Evolutionary conservation across 2,113 vertebrate genomes (phyloP), one percentile per base, ranked within the genome.

Genomic region (Muscicapa adusta): DNA sequence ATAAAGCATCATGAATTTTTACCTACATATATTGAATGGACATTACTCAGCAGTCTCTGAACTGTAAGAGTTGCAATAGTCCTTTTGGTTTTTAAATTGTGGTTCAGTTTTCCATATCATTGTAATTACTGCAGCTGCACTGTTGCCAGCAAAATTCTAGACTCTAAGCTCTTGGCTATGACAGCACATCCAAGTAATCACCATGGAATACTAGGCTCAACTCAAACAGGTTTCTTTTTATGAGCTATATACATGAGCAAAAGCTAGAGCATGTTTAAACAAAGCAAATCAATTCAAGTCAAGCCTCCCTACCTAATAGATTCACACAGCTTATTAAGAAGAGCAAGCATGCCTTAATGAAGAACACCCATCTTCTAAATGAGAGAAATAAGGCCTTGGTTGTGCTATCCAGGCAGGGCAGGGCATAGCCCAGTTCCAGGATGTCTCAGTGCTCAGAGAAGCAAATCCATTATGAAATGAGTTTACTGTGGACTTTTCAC

Each of bases 191-290:
- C 61, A 90, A 94, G 91, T 48, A 95, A 90, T 96, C 93, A 96
- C 72, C 57, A 86, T 53, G 88, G 94, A 87, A 94, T 93, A 94
- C 85, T 25, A 38, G 38, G 72, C 76, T 95, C 80, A 96, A 97
- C 61, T 94, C 80, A 92, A 96, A 93, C 89, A 92, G 94, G 92
- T 95, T 96, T 94, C 82, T 80, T 80, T 94, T 93, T 96, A 94
- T 88, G 95, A 96, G 90, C 82, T 85, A 84, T 93, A 90, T 90
- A 96, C n/a, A 80, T 95, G 90, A 93, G 90, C 68, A 95, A 96
- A 95, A 95, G 85, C 81, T 66, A 51, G 75, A 95, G 68, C 95
- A 96, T 96, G 95, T 97, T 96, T 96, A 96, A 96, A 96, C 96
- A 97, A 93, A 94, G 85, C 83, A 95, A 94, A 91, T 96, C 90